These are phyloP conservation scores for Oreochromis mossambicus DNA, from an alignment of 2,797 vertebrate genomes.

Conservation along the genomic window DNA sequence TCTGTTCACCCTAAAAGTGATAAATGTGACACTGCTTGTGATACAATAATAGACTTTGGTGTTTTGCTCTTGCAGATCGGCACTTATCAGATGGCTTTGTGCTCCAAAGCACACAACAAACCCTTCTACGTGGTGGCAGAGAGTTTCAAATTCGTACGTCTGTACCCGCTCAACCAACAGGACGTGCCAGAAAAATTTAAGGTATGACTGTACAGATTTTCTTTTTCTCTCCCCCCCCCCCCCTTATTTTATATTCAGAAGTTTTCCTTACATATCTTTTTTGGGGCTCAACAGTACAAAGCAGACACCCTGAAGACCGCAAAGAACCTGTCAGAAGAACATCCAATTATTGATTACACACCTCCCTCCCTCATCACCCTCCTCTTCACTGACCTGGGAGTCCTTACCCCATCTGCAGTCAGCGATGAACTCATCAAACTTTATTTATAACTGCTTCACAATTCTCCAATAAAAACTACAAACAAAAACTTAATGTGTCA, in stretches of 20 bases:
- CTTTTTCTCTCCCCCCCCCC: not conserved
- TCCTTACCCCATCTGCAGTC: slow-evolving; percentile 93
- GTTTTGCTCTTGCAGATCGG: slow-evolving; percentile 82
- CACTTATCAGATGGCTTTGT: slow-evolving; percentile 94
- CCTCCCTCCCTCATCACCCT: slow-evolving; percentile 93
- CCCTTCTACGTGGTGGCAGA: slow-evolving; percentile 97
- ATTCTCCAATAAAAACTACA: slow-evolving; percentile 30
- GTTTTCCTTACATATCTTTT: not conserved
- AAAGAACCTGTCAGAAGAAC: slow-evolving; percentile 84
- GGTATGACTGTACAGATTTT: slow-evolving; percentile 58
- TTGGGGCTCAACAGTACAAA: slow-evolving; percentile 84
- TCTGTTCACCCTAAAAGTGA: not conserved
- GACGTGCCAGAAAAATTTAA: slow-evolving; percentile 95
- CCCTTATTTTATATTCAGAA: not conserved
- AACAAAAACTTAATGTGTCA: not conserved
- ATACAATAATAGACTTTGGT: not conserved
- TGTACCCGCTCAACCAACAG: slow-evolving; percentile 95
- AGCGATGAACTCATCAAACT: slow-evolving; percentile 98
- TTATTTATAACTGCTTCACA: slow-evolving; percentile 79
- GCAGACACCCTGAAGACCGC: slow-evolving; percentile 84
- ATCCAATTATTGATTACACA: slow-evolving; percentile 95
- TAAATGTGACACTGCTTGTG: not conserved
- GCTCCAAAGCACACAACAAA: slow-evolving; percentile 96
- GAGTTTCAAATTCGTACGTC: slow-evolving; percentile 96
- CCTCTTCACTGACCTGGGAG: slow-evolving; percentile 95